Evolutionary conservation across 2,888 invertebrate species (phyloP), one percentile per base, ranked within the genome.

Genomic region (Cantharis flavilabris): DNA sequence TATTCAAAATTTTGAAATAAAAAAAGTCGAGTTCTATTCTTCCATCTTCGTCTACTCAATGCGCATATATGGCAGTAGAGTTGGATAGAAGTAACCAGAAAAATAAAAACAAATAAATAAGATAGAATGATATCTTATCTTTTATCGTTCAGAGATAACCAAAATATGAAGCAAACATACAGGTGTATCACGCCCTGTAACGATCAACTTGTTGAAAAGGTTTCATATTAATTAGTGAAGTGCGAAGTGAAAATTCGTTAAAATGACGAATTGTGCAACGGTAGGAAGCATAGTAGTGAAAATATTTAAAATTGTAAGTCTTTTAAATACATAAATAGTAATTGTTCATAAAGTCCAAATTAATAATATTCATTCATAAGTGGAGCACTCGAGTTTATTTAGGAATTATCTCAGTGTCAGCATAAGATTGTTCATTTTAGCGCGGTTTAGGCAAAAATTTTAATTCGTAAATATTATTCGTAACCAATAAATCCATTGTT

Each of bases 201-300:
- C 23, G 9, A 26, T n/a, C 20, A 30, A 26, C 30, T 62, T 30
- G 33, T 33, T 16, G 28, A 10, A 72, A 9, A 28, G 63, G 26
- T 20, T 23, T 13, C 20, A 49, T 18, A 62, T n/a, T 16, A 71
- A 16, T 9, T 11, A 23, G 13, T 18, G 28, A 26, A 49, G 71
- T 75, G 18, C 13, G 28, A 65, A 49, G 49, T 49, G 30, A 64
- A 75, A 73, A 14, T 18, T 11, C 9, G 62, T 14, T 30, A 93
- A 90, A 89, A 95, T 95, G 95, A 94, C 94, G 87, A 94, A 94
- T 80, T 91, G 95, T 77, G 94, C 94, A 87, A 95, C 94, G 69
- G 94, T 96, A 83, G 96, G 93, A 80, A 93, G 95, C 76, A 93
- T 96, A 78, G 93, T 95, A 87, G 92, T 96, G 85, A 96, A 96